These are phyloP conservation scores for Germaria angustata DNA, from an alignment of 2,888 invertebrate genomes.

Conservation along the genomic window DNA sequence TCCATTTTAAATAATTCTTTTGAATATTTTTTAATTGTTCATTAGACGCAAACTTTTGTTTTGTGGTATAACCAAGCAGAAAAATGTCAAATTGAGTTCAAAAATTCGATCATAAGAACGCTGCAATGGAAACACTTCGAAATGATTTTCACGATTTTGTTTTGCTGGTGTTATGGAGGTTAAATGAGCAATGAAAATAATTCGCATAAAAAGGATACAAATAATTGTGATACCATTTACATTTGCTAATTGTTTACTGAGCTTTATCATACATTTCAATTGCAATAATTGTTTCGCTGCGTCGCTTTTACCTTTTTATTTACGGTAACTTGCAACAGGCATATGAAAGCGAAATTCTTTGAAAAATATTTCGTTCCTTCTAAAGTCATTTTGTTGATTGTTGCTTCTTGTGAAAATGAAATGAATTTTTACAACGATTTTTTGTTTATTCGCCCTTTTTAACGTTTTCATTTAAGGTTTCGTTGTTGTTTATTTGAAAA, in stretches of 20 bases:
- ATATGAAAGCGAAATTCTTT: slow-evolving; percentile 29
- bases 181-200: too few species aligned
- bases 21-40: too few species aligned
- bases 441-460: background rate
- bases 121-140: too few species aligned
- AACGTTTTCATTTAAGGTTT: background rate
- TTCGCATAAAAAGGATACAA: too few species aligned
- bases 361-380: background rate
- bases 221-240: background rate
- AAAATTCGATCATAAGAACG: too few species aligned
- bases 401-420: background rate
- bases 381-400: background rate
- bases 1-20: too few species aligned
- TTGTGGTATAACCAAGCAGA: too few species aligned
- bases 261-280: background rate
- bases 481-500: background rate
- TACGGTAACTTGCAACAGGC: background rate
- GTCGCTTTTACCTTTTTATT: background rate
- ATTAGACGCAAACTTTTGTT: too few species aligned
- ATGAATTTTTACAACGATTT: background rate
- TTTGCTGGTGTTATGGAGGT: too few species aligned
- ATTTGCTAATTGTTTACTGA: background rate
- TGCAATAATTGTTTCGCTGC: background rate
- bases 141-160: too few species aligned
- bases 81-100: too few species aligned